phyloP scores from a whole-genome alignment of 2,113 vertebrate species.

The Dromaius novaehollandiae region DNA sequence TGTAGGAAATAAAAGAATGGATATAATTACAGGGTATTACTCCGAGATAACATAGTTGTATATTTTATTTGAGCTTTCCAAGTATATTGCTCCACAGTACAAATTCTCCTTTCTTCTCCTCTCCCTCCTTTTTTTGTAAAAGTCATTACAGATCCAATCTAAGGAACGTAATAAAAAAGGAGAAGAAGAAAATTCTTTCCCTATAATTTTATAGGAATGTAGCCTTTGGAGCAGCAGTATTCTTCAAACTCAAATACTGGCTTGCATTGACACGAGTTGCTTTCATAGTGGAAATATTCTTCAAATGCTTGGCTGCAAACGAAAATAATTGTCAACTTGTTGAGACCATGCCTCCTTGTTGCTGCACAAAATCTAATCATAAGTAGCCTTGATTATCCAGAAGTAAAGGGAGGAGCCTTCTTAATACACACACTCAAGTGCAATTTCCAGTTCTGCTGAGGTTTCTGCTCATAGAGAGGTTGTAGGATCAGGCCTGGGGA shows the following conservation, averaged over 20 bases:
- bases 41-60: not conserved
- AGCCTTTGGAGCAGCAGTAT: not conserved
- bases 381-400: slow-evolving; percentile 1
- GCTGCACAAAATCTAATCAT: not conserved
- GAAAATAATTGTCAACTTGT: not conserved
- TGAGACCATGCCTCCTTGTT: not conserved
- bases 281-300: slow-evolving; percentile 18
- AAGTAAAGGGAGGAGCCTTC: not conserved
- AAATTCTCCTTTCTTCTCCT: not conserved
- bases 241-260: not conserved
- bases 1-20: slow-evolving; percentile 24
- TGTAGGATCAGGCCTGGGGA: not conserved
- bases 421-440: not conserved
- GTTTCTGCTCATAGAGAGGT: not conserved
- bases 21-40: not conserved
- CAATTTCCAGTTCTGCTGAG: not conserved
- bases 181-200: not conserved
- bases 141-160: slow-evolving; percentile 16
- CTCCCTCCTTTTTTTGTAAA: not conserved
- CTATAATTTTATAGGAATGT: not conserved
- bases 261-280: not conserved
- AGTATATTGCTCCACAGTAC: not conserved
- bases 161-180: not conserved
- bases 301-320: not conserved
- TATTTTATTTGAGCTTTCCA: slow-evolving; percentile 11